Evolutionary conservation across 2,797 vertebrate genomes (phyloP).

Genomic region (Thunnus albacares): DNA sequence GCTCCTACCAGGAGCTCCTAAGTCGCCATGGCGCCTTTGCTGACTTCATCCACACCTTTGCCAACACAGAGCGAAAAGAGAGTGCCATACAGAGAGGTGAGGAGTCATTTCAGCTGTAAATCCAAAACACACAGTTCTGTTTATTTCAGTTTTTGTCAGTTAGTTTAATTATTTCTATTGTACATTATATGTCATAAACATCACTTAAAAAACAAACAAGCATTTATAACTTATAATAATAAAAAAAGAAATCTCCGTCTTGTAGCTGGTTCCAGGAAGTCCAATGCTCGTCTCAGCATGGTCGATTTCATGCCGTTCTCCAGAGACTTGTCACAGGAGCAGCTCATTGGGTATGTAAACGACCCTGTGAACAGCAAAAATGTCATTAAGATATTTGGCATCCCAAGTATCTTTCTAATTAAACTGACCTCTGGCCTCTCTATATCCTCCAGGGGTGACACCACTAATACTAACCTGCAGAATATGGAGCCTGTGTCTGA

Average conservation of each 20-base stretch:
- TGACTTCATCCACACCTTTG: slow-evolving; percentile 90
- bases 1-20: slow-evolving; percentile 94
- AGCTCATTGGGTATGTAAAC: slow-evolving; percentile 85
- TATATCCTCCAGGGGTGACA: slow-evolving; percentile 83
- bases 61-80: slow-evolving; percentile 83
- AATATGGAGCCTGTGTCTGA: slow-evolving; percentile 87
- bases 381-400: slow-evolving; percentile 6
- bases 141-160: background rate
- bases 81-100: slow-evolving; percentile 86
- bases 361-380: slow-evolving; percentile 4
- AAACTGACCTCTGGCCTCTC: slow-evolving; percentile 53
- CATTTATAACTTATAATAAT: background rate
- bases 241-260: background rate
- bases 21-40: slow-evolving; percentile 90
- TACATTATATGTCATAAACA: background rate
- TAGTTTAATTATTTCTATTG: background rate
- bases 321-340: slow-evolving; percentile 89
- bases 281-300: slow-evolving; percentile 87
- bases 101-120: background rate
- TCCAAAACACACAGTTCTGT: background rate
- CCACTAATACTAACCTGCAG: slow-evolving; percentile 87
- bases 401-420: slow-evolving; percentile 14
- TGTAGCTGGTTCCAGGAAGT: slow-evolving; percentile 85
- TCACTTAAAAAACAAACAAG: background rate
- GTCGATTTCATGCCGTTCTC: slow-evolving; percentile 89